Percentiles rank a stretch among this genome's conserved stretches.
These are phyloP conservation scores for Parauchenoglanis punctatus DNA, from an alignment of 2,797 vertebrate genomes.

Conservation along the genomic window DNA sequence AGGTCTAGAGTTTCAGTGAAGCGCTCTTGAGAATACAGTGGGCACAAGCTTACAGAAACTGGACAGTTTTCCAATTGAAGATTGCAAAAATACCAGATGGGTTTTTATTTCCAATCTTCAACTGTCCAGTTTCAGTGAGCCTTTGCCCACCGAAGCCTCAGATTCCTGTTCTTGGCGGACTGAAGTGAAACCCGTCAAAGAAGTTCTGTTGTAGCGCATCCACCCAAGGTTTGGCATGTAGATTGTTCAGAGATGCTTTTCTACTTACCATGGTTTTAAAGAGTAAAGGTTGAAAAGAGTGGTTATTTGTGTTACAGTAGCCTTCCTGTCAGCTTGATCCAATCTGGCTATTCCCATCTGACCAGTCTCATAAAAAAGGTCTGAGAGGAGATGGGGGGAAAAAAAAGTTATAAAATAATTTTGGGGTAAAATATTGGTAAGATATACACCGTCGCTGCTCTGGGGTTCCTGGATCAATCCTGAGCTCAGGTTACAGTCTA, in stretches of 20 bases:
- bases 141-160: neutral
- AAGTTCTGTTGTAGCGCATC: neutral
- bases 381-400: neutral
- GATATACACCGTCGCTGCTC: neutral
- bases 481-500: neutral
- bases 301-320: neutral
- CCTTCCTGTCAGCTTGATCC: neutral
- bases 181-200: neutral
- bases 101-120: neutral
- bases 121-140: neutral
- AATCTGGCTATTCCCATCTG: neutral
- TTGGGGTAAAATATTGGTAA: neutral
- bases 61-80: neutral
- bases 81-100: neutral
- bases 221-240: neutral
- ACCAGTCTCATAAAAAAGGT: neutral
- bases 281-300: neutral
- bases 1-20: neutral
- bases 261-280: neutral
- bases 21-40: neutral
- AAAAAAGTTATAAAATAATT: neutral
- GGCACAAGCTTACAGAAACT: neutral
- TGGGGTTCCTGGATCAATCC: neutral
- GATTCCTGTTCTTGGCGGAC: neutral
- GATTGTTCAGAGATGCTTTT: neutral